phyloP scores from a whole-genome alignment of 2,113 vertebrate genomes.

The Galemys pyrenaicus region DNA sequence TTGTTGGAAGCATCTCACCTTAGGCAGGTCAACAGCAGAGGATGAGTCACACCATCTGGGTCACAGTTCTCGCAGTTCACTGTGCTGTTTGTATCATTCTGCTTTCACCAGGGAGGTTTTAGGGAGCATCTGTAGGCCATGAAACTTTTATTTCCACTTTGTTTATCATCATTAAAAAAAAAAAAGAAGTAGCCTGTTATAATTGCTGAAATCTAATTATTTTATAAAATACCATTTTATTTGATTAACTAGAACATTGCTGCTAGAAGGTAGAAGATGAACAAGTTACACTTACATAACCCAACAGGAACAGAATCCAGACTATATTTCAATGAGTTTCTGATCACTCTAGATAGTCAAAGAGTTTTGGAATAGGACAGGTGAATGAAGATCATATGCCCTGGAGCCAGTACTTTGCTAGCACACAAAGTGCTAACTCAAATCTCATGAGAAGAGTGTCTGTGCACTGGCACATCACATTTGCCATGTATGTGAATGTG shows the following conservation, averaged over 20 bases:
- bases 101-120: background rate
- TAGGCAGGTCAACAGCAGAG: background rate
- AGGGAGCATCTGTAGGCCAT: background rate
- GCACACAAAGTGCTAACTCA: too few relatives aligned
- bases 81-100: background rate
- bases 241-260: slow-evolving; percentile 27
- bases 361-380: background rate
- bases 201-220: slow-evolving; percentile 19
- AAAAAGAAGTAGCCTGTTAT: background rate
- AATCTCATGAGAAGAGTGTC: background rate
- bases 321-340: slow-evolving; percentile 39
- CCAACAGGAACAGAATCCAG: background rate
- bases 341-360: background rate
- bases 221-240: slow-evolving; percentile 39
- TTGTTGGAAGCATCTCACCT: background rate
- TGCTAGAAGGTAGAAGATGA: slow-evolving; percentile 28
- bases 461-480: background rate
- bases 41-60: background rate
- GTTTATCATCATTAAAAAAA: background rate
- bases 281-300: slow-evolving; percentile 42
- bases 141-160: slow-evolving; percentile 2
- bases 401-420: background rate
- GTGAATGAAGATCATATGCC: background rate
- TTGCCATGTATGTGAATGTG: rapidly evolving
- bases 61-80: too few relatives aligned